Conservation (phyloP, 2,888 invertebrate genomes). For the Seira ritae region DNA sequence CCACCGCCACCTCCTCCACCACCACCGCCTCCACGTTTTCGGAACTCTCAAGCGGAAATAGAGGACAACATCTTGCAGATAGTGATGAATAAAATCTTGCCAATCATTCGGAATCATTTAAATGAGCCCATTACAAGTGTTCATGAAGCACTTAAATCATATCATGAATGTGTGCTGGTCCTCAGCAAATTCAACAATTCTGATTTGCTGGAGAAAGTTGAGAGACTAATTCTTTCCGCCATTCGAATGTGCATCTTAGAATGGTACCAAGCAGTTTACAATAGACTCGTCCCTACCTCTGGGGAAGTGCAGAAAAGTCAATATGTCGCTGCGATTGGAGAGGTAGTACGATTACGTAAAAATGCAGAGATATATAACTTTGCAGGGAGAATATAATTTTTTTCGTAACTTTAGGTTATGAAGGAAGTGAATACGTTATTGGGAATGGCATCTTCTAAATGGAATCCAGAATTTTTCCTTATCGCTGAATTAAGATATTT, state of each 20-base stretch:
- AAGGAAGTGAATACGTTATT: slow-evolving; percentile 65
- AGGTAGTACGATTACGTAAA: no score
- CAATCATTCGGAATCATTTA: slow-evolving; percentile 69
- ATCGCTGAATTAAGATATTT: slow-evolving; percentile 63
- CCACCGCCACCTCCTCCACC: neutral
- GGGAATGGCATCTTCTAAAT: slow-evolving; percentile 58
- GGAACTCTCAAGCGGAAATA: slow-evolving; percentile 40
- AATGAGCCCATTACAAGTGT: slow-evolving; percentile 62
- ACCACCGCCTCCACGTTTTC: neutral
- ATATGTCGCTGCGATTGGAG: slow-evolving; percentile 26
- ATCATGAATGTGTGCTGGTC: slow-evolving; percentile 59
- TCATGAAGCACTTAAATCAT: slow-evolving; percentile 65
- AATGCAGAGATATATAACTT: no score
- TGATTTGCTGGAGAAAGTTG: slow-evolving; percentile 42
- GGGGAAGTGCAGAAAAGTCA: slow-evolving; percentile 23
- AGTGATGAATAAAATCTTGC: slow-evolving; percentile 60
- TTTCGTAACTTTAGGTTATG: slow-evolving; percentile 50
- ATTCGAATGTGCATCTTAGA: slow-evolving; percentile 68
- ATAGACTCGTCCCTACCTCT: slow-evolving; percentile 26
- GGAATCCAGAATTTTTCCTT: slow-evolving; percentile 68
- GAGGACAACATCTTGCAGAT: slow-evolving; percentile 54
- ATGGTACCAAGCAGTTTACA: slow-evolving; percentile 68
- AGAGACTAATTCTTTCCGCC: slow-evolving; percentile 59
- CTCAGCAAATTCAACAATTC: slow-evolving; percentile 49
- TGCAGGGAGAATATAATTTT: no score